Base-by-base conservation (phyloP, 2,888 invertebrate species). In the Cantharis rustica region DNA sequence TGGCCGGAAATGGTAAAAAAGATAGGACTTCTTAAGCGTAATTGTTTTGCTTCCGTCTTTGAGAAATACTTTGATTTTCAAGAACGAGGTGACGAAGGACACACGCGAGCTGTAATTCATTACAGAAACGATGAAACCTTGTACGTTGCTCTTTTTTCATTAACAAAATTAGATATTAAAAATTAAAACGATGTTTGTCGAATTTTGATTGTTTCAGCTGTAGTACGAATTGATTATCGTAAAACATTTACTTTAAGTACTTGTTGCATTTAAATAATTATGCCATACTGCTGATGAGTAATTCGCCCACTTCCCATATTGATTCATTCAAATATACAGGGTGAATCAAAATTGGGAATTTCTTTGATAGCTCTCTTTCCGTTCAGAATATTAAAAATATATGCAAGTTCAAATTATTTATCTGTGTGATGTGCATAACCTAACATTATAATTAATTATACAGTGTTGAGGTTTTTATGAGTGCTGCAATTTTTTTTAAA, bases 21-120 rank as follows among this genome's bases (percentile, higher is more conserved):
- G 90, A 95, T 98, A 82, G 97, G 98, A 16, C 91, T 98, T 73
- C 90, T 99, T 79, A 99, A 99, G 89, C 92, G 99, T 85, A 97
- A 99, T 90, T 99, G 99, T 90, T 99, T 99, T 89, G 99, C 99
- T 68, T 98, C 98, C 15, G 98, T 99, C 78, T 99, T 99, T 90
- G 98, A 99, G 89, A 98, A 99, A 87, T 99, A 99, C 91, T 99
- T 99, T 89, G 95, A 98, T 88, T 96, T 96, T 89, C 98, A 99
- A 90, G 97, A 98, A 88, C 93, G 95, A 83, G 98, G 97, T 1
- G 94, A 96, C 85, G 94, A 95, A 84, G 95, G 95, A 26, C 95
- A 97, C 84, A 95, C 97, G 89, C 92, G 97, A 83, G 99, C 99
- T 76, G 98, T 99, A 81, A 98, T 99, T 88, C 96, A 99, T 89